Percentiles rank a stretch among this genome's conserved stretches.
Evolutionary conservation across 30 jellyfish, hydroid and myxozoan genomes (phyloP).

Genomic region (Sanderia malayensis): DNA sequence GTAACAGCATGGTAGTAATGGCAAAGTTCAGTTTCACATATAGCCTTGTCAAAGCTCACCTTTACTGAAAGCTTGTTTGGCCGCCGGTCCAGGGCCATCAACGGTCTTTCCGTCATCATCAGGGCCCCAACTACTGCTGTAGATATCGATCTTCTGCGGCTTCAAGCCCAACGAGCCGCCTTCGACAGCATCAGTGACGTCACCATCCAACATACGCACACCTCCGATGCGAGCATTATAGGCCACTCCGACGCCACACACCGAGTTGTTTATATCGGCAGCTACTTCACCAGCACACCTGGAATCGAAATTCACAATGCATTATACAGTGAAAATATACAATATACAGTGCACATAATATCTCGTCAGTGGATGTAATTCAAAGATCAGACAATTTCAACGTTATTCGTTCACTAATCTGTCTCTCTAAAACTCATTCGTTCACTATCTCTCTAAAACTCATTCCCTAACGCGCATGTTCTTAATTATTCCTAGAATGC

Average conservation of each 20-base stretch:
- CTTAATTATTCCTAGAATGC: too few relatives aligned
- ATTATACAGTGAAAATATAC: too few relatives aligned
- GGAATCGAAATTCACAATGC: constrained; percentile 7
- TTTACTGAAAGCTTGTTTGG: constrained; percentile 58
- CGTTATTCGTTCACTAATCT: too few relatives aligned
- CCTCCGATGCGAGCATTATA: constrained; percentile 86
- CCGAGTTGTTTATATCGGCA: constrained; percentile 67
- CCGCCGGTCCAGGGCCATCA: constrained; percentile 90
- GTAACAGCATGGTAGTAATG: too few relatives aligned
- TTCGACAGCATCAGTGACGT: constrained; percentile 97
- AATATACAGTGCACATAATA: too few relatives aligned
- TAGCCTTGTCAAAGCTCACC: constrained; percentile 48
- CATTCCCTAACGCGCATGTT: too few relatives aligned
- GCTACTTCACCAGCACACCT: constrained; percentile 99
- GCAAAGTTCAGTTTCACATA: too few relatives aligned
- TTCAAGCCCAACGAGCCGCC: constrained; percentile 81
- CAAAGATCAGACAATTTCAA: too few relatives aligned
- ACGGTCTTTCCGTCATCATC: constrained; percentile 96
- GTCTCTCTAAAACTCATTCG: too few relatives aligned
- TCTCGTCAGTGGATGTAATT: too few relatives aligned
- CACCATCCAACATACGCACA: constrained; percentile 95
- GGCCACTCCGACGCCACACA: constrained; percentile 94
- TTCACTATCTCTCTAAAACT: too few relatives aligned
- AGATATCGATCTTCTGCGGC: constrained; percentile 78
- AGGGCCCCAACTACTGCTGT: constrained; percentile 99